Percentiles rank a stretch among this genome's conserved stretches.
Evolutionary conservation across 1,140 invertebrate genomes (phyloP).

Genomic region (Bombus waltoni): DNA sequence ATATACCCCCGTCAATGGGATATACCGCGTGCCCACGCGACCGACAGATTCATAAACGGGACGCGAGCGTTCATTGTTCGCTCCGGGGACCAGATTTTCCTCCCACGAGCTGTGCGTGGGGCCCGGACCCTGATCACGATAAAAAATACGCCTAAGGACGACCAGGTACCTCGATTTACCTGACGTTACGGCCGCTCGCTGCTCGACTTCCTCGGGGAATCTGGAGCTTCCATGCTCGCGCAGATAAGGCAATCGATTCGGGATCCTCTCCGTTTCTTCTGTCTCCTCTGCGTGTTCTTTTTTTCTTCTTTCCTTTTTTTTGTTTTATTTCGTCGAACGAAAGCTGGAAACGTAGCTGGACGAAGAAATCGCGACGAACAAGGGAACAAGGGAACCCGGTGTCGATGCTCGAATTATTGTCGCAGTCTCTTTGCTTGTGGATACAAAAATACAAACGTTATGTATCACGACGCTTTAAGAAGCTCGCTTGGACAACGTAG

Average conservation of each 20-base stretch:
- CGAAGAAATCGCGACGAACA: not conserved
- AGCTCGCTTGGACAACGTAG: not conserved
- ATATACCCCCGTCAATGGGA: not conserved
- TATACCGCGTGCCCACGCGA: slow-evolving; percentile 48
- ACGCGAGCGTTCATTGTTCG: slow-evolving; percentile 54
- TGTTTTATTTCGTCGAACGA: no score
- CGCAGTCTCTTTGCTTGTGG: not conserved
- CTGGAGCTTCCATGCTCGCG: slow-evolving; percentile 52
- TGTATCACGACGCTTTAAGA: not conserved
- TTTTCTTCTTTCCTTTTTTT: no score
- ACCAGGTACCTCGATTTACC: slow-evolving; percentile 36
- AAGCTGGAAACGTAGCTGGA: not conserved
- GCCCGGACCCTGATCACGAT: slow-evolving; percentile 37
- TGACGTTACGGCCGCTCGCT: slow-evolving; percentile 31
- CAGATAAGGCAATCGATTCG: slow-evolving; percentile 33
- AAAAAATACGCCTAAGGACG: slow-evolving; percentile 52
- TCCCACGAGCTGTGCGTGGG: slow-evolving; percentile 65
- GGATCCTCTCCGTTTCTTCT: not conserved
- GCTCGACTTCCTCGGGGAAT: slow-evolving; percentile 43
- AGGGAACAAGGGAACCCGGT: not conserved
- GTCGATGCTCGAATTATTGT: slow-evolving; percentile 34
- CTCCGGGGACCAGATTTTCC: slow-evolving; percentile 60
- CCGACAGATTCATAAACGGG: slow-evolving; percentile 66
- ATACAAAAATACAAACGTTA: not conserved
- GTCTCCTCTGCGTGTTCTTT: not conserved